Conservation (phyloP, 2,113 vertebrate genomes). For the Chionomys nivalis region DNA sequence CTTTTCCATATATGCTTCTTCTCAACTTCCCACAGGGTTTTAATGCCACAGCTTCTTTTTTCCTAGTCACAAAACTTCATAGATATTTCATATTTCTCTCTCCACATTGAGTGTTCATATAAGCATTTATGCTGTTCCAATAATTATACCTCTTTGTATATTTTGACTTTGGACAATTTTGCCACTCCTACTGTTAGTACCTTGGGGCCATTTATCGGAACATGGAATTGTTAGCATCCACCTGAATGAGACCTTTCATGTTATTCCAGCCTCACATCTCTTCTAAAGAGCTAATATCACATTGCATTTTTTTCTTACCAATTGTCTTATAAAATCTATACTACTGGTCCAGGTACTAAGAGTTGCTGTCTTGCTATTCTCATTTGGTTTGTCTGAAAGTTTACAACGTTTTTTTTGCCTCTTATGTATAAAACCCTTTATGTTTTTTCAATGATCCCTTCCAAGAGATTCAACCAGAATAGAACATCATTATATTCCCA, state of each 20-base stretch:
- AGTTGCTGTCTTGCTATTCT: not conserved
- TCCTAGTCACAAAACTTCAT: not conserved
- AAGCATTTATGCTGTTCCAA: not conserved
- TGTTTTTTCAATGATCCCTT: not conserved
- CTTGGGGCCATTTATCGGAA: not conserved
- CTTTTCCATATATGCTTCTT: not conserved
- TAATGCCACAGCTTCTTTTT: not conserved
- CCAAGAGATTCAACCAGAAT: not conserved
- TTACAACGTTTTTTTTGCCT: not conserved
- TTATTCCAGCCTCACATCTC: not conserved
- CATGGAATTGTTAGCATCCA: not conserved
- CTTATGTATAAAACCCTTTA: not conserved
- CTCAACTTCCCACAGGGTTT: not conserved
- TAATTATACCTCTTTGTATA: not conserved
- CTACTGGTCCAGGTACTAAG: not conserved
- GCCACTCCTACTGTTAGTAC: not conserved
- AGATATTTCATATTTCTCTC: not conserved
- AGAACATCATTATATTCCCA: not conserved
- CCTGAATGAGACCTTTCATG: not conserved
- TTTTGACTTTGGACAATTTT: not conserved
- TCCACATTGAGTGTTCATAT: not conserved
- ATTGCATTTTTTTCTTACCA: not conserved
- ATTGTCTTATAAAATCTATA: slow-evolving; percentile 40
- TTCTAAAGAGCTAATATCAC: not conserved
- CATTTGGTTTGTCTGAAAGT: not conserved